Evolutionary conservation across 2,888 invertebrate genomes (phyloP).

Genomic region (Hedychridium roseum): DNA sequence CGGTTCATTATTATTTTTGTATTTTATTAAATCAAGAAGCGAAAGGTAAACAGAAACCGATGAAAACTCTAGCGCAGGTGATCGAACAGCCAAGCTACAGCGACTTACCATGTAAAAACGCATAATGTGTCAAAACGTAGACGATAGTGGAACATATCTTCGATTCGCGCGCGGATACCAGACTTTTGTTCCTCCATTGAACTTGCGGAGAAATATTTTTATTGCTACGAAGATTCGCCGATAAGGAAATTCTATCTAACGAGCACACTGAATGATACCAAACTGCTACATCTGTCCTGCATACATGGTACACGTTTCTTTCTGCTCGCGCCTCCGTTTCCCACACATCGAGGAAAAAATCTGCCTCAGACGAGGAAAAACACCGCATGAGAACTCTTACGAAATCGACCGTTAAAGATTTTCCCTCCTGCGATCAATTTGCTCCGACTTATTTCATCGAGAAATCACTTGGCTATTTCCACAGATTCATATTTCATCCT

Average conservation of each 20-base stretch:
- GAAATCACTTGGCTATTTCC: no score
- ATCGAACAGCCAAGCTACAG: slow-evolving; percentile 13
- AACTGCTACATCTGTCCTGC: no score
- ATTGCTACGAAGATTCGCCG: slow-evolving; percentile 16
- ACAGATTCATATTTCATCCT: no score
- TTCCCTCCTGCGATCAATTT: no score
- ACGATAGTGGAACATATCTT: slow-evolving; percentile 33
- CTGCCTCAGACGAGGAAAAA: no score
- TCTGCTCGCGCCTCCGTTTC: no score
- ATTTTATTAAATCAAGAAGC: slow-evolving; percentile 31
- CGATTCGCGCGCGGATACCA: slow-evolving; percentile 27
- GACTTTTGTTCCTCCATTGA: slow-evolving; percentile 24
- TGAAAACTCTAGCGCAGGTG: slow-evolving; percentile 16
- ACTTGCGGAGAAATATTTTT: slow-evolving; percentile 29
- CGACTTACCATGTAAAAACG: slow-evolving; percentile 19
- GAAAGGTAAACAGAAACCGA: slow-evolving; percentile 11
- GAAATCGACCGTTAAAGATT: no score
- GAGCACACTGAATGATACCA: slow-evolving; percentile 20
- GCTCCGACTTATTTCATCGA: no score
- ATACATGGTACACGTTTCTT: no score
- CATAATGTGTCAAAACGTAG: slow-evolving; percentile 21
- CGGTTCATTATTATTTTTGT: slow-evolving; percentile 39
- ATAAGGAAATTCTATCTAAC: slow-evolving; percentile 1
- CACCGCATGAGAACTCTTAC: no score
- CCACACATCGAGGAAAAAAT: no score